A percentile compares a stretch with the other conserved stretches of the same genome.
Evolutionary conservation across 2,797 vertebrate genomes (phyloP).

Genomic region (Oreochromis grahami): DNA sequence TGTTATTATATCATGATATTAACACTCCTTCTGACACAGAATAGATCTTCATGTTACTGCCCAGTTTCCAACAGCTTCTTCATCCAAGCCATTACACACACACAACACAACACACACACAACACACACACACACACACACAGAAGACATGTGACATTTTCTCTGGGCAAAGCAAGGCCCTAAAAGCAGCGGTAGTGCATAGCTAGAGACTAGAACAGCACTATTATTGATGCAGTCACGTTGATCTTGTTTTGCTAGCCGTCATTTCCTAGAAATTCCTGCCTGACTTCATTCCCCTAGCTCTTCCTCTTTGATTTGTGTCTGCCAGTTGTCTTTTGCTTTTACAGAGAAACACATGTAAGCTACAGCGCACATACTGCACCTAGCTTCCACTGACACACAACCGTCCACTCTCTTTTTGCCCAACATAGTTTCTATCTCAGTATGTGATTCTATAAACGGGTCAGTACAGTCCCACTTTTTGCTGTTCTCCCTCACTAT

Average conservation of each 20-base stretch:
- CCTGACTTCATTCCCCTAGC: slow-evolving; percentile 29
- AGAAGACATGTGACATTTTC: slow-evolving; percentile 7
- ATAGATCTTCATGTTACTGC: not conserved
- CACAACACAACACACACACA: not conserved
- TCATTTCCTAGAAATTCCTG: slow-evolving; percentile 46
- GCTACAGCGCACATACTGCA: not conserved
- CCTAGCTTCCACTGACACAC: slow-evolving; percentile 20
- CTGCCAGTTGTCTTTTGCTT: slow-evolving; percentile 25
- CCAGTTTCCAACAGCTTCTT: not conserved
- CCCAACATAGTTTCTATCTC: not conserved
- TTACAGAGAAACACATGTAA: slow-evolving; percentile 28
- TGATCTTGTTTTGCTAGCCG: slow-evolving; percentile 30
- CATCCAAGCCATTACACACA: not conserved
- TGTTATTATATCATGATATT: slow-evolving; percentile 8
- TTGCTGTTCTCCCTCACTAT: slow-evolving; percentile 16
- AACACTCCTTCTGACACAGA: not conserved
- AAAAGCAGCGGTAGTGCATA: not conserved
- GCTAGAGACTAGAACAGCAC: not conserved
- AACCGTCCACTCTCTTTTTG: not conserved
- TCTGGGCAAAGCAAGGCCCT: not conserved
- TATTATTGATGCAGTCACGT: slow-evolving; percentile 12
- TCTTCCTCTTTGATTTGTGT: slow-evolving; percentile 29
- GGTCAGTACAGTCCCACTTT: slow-evolving; percentile 1
- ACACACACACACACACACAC: not conserved
- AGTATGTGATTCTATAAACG: slow-evolving; percentile 42